These are phyloP conservation scores for Ammodytes dubius DNA, from an alignment of 2,113 vertebrate species.

Conservation along the genomic window DNA sequence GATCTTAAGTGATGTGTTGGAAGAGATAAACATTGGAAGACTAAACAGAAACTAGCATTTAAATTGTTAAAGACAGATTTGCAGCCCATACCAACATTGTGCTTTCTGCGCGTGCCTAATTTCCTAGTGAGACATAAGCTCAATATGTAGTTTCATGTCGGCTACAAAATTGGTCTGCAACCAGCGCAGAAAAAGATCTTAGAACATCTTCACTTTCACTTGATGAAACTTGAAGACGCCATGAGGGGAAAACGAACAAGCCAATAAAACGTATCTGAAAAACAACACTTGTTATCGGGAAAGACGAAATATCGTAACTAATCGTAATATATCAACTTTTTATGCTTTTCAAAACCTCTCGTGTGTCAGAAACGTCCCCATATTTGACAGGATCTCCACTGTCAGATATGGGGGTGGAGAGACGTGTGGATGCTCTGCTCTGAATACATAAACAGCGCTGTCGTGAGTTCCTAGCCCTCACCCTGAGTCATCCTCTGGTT, in stretches of 20 bases:
- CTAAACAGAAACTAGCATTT: conserved; percentile 19
- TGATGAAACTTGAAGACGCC: conserved; percentile 22
- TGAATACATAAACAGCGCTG: conserved; percentile 22
- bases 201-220: conserved; percentile 32
- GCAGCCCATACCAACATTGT: conserved; percentile 18
- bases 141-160: conserved; percentile 20
- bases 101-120: conserved; percentile 9
- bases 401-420: conserved; percentile 2
- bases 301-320: not conserved
- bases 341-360: not conserved
- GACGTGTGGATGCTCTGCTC: conserved; percentile 34
- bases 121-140: not conserved
- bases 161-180: not conserved
- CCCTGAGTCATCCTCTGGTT: conserved; percentile 67
- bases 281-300: not conserved
- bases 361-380: conserved; percentile 5
- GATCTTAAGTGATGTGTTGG: conserved; percentile 12
- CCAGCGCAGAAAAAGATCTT: conserved; percentile 3
- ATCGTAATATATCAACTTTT: not conserved
- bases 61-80: conserved; percentile 9
- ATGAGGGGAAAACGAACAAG: conserved; percentile 23
- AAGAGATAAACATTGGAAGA: conserved; percentile 25
- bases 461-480: conserved; percentile 39
- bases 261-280: not conserved
- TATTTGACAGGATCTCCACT: not conserved